Evolutionary conservation across 2,888 invertebrate species (phyloP).

Genomic region (Campaea margaritaria): DNA sequence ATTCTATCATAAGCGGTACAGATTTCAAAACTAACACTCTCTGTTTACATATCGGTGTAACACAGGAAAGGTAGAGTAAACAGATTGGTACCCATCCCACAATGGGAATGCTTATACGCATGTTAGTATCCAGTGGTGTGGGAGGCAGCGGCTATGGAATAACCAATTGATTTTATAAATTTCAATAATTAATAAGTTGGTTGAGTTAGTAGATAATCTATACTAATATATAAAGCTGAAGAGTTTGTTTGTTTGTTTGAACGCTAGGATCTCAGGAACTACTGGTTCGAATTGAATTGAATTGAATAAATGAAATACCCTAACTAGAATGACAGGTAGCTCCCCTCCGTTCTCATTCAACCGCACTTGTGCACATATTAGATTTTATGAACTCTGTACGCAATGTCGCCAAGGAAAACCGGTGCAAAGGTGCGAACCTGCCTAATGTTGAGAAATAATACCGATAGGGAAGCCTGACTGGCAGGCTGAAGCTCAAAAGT

Average conservation of each 20-base stretch:
- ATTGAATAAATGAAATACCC: slow-evolving; percentile 17
- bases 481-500: neutral
- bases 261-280: too few relatives aligned
- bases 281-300: neutral
- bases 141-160: neutral
- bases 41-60: slow-evolving; percentile 18
- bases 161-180: neutral
- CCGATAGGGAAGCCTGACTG: neutral
- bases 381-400: slow-evolving; percentile 35
- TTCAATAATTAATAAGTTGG: too few relatives aligned
- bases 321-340: slow-evolving; percentile 16
- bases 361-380: slow-evolving; percentile 45
- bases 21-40: slow-evolving; percentile 20
- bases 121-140: slow-evolving; percentile 3
- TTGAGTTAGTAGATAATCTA: too few relatives aligned
- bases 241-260: too few relatives aligned
- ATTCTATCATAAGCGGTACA: slow-evolving; percentile 5
- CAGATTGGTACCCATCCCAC: slow-evolving; percentile 21
- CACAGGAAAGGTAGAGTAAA: slow-evolving; percentile 23
- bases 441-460: slow-evolving; percentile 18
- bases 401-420: slow-evolving; percentile 44
- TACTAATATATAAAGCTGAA: too few relatives aligned
- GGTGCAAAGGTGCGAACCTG: slow-evolving; percentile 34
- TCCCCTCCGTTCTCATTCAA: neutral
- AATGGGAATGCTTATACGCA: slow-evolving; percentile 21